Evolutionary conservation across 2,797 vertebrate genomes (phyloP).

Genomic region (Brachyrhaphis roseni): DNA sequence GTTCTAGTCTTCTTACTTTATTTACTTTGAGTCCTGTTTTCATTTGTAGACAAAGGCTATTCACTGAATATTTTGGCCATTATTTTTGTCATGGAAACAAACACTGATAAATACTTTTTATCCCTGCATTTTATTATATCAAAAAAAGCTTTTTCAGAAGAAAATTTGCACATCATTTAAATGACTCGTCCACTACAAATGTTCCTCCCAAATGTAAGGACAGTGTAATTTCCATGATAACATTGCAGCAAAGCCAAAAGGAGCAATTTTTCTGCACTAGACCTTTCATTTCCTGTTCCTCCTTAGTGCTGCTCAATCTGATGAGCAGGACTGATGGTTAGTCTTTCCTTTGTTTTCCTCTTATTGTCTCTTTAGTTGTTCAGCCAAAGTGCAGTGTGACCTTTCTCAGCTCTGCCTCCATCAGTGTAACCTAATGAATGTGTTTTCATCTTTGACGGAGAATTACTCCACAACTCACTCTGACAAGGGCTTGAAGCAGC

Average conservation of each 20-base stretch:
- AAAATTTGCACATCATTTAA: background rate
- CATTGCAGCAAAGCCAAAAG: background rate
- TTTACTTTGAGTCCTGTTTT: background rate
- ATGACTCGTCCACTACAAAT: background rate
- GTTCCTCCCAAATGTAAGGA: background rate
- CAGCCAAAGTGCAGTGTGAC: slow-evolving; percentile 72
- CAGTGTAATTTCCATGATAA: background rate
- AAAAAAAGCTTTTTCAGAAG: background rate
- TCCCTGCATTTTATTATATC: background rate
- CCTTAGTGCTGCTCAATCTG: background rate
- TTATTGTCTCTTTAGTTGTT: slow-evolving; percentile 52
- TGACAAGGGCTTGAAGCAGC: background rate
- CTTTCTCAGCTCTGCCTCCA: slow-evolving; percentile 65
- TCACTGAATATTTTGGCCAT: background rate
- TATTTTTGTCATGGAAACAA: background rate
- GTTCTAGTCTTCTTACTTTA: background rate
- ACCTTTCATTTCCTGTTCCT: background rate
- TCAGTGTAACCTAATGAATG: slow-evolving; percentile 51
- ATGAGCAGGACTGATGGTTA: slow-evolving; percentile 6
- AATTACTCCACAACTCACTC: background rate
- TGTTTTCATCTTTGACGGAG: slow-evolving; percentile 1
- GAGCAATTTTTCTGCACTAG: background rate
- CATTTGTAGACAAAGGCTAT: background rate
- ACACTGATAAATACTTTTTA: background rate
- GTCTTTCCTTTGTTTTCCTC: slow-evolving; percentile 25